Percentiles rank a stretch among this genome's conserved stretches.
Conservation (phyloP, 1,140 invertebrate species). For the Halesus radiatus region DNA sequence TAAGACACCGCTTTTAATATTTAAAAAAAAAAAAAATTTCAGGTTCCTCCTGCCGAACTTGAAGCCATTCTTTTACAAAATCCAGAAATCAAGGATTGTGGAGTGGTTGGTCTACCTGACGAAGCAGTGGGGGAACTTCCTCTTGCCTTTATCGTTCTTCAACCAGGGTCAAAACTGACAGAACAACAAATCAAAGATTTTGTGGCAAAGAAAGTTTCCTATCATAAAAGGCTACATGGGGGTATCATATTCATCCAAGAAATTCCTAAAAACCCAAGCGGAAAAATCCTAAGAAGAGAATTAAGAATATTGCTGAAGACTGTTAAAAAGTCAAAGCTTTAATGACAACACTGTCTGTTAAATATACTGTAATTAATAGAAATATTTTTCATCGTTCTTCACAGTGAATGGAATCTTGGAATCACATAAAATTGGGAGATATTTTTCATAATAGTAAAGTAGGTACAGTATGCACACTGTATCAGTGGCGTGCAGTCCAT, state of each 20-base stretch:
- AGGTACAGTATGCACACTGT: no score
- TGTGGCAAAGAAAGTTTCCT: conserved; percentile 63
- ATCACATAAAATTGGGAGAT: no score
- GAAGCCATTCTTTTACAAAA: conserved; percentile 79
- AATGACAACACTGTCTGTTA: not conserved
- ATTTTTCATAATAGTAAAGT: no score
- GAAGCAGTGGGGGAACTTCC: conserved; percentile 78
- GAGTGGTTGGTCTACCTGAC: conserved; percentile 80
- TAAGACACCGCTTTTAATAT: not conserved
- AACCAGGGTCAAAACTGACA: conserved; percentile 63
- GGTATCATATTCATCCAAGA: conserved; percentile 73
- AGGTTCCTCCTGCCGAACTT: conserved; percentile 74
- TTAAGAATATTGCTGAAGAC: conserved; percentile 35
- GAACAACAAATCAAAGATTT: conserved; percentile 68
- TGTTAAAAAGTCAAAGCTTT: conserved; percentile 35
- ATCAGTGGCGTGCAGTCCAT: no score
- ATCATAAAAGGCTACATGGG: conserved; percentile 68
- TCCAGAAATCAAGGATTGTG: conserved; percentile 77
- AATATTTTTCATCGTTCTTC: no score
- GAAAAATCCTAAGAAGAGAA: conserved; percentile 59
- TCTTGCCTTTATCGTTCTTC: conserved; percentile 77
- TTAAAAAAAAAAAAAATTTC: not conserved
- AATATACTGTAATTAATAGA: no score
- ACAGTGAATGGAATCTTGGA: no score
- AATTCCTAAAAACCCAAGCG: conserved; percentile 75